Evolutionary conservation across 2,797 vertebrate species (phyloP), one percentile per base, ranked within the genome.

Genomic region (Scomberomorus guttatus): DNA sequence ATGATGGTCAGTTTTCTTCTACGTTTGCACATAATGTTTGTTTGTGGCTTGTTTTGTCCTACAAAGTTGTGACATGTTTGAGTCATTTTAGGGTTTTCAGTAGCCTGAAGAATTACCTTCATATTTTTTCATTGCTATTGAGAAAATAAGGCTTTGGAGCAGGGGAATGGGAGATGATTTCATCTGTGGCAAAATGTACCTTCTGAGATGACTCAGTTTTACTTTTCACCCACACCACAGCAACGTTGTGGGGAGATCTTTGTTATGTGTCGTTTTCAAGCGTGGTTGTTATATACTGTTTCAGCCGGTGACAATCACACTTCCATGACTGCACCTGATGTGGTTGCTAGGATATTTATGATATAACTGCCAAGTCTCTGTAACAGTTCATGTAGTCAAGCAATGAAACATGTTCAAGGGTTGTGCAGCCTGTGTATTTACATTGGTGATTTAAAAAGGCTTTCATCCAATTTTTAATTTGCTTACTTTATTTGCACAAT

Each of bases 121-220:
- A 14, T 15, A 24, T 64, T 7, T 20, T 7, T 20, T 60, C 27
- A 42, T 14, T 50, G 66, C 13, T 55, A 1, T 6, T n/a, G 22
- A 59, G 46, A 56, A 42, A 34, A 18, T 24, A 29, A 60, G 3
- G 44, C 22, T 15, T 18, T 3, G 13, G 12, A 69, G 70, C 54
- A 57, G n/a, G 7, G 13, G 2, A 18, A 12, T n/a, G n/a, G 17
- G 11, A 56, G 73, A 65, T 32, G 29, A 27, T 46, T 58, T 60
- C 29, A 32, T 58, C 61, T 63, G 37, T 48, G 6, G 46, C 29
- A 70, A 61, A 66, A 77, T 32, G 14, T 17, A 32, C 27, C 67
- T 34, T 55, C 59, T 66, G 22, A 84, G 56, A 61, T 82, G 84
- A 87, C 67, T 83, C 75, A 81, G 7, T 37, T 58, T 73, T 34